These are phyloP conservation scores for Ctenosaura bakeri DNA, from an alignment of 2,797 vertebrate species.

Conservation along the genomic window DNA sequence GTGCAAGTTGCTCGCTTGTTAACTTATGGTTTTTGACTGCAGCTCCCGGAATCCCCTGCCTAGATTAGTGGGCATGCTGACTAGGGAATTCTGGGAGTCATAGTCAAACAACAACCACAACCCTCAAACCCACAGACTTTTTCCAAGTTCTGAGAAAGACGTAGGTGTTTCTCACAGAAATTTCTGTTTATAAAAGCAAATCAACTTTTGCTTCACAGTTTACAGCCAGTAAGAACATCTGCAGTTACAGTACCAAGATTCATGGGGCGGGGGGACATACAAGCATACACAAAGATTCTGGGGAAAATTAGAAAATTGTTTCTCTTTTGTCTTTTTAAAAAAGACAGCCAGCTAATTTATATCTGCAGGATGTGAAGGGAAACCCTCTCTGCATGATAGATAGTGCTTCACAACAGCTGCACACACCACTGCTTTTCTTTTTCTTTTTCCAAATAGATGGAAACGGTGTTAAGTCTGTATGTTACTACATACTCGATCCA, in stretches of 20 bases:
- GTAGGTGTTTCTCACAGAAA: background rate
- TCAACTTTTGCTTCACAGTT: background rate
- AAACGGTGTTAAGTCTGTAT: background rate
- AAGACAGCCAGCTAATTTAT: background rate
- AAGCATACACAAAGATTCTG: background rate
- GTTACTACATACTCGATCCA: background rate
- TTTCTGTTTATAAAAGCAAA: background rate
- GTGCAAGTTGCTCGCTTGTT: too few relatives aligned
- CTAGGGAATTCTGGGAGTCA: background rate
- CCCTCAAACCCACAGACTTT: too few relatives aligned
- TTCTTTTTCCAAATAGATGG: background rate
- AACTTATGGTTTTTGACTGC: background rate
- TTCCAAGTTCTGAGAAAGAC: background rate
- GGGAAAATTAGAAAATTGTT: constrained; percentile 21
- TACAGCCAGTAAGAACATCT: background rate
- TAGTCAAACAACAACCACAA: background rate
- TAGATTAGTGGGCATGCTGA: background rate
- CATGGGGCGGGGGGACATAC: background rate
- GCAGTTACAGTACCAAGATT: background rate
- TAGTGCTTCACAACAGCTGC: background rate
- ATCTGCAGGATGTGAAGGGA: background rate
- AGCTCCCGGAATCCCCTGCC: background rate
- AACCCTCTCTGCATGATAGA: background rate
- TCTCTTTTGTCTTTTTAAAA: fast-evolving
- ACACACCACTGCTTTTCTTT: background rate